Base-by-base conservation (phyloP, 1,140 invertebrate species). In the Anagrus nilaparvatae region DNA sequence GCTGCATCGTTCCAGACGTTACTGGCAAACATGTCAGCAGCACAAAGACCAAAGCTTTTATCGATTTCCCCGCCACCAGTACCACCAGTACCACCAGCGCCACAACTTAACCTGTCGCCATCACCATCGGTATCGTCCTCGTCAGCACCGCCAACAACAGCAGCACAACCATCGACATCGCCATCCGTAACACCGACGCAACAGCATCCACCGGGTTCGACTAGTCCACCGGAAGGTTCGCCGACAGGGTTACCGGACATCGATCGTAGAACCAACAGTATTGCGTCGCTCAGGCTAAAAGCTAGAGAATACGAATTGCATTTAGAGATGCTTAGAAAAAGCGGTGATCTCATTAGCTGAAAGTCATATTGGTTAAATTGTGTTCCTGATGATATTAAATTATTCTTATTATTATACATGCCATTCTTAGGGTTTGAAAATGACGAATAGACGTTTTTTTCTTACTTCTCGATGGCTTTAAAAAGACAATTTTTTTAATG, bases 241-340 rank as follows among this genome's bases (percentile, higher is more conserved):
- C 17, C 32, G 68, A 23, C 13, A 17, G 52, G 53, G 28, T 63
- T 58, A 40, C 75, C 67, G 34, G 83, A 78, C 54, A 77, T 83
- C 43, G 90, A 93, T 63, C 73, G 89, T 44, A 70, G 90, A 45
- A 86, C 81, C 51, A 89, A 84, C 17, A 93, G 88, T 51, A 94
- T 96, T 40, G 89, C 88, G 1, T 84, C 88, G 0, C 69, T 97
- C 4, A 67, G 93, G 39, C 71, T 93, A 21, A 91, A 93, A 50
- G 92, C 93, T 1, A 74, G 91, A 6, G 91, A 96, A 64, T 91
- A 96, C 61, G 88, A 93, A 59, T 65, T 92, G 6, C 78, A 85
- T 54, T 64, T 91, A 49, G 87, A 90, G 59, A 78, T 89, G 74
- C 53, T 88, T 27, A 69, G 85, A 32, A 87, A 89, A 56, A 84